phyloP scores from a whole-genome alignment of 1,140 invertebrate genomes.

The Ganaspis sp. region DNA sequence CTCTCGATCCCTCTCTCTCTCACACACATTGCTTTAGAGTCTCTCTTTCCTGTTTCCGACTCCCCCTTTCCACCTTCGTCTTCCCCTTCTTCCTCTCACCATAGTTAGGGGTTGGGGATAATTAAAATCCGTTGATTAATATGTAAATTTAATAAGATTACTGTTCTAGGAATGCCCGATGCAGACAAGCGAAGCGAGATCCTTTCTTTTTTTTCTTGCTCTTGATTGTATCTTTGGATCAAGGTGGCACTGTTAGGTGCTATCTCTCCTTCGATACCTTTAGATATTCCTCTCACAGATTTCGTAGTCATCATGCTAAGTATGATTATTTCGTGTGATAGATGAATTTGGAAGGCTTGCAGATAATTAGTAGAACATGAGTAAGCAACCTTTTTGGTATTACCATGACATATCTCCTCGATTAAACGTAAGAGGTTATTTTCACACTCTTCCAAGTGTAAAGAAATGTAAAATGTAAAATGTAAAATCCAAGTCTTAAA shows the following conservation, averaged over 20 bases:
- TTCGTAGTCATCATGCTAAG: background rate
- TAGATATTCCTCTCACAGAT: background rate
- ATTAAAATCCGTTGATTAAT: constrained; percentile 98
- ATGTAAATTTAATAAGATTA: constrained; percentile 98
- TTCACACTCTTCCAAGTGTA: too few relatives aligned
- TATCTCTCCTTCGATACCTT: constrained; percentile 13
- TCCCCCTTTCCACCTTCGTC: constrained; percentile 35
- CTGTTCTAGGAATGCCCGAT: constrained; percentile 81
- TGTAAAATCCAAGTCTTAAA: too few relatives aligned
- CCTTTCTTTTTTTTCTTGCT: background rate
- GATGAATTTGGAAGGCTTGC: constrained; percentile 3
- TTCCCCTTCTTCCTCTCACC: constrained; percentile 51
- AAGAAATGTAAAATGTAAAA: too few relatives aligned
- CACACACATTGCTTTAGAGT: constrained; percentile 20
- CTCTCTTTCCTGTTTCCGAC: constrained; percentile 32
- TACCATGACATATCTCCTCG: background rate
- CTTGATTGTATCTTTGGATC: constrained; percentile 27
- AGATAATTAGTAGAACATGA: constrained; percentile 1
- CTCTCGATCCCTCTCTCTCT: constrained; percentile 36
- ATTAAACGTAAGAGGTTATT: too few relatives aligned
- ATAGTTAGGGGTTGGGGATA: constrained; percentile 80
- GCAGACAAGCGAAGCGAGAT: constrained; percentile 51
- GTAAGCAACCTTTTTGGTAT: background rate
- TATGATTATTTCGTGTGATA: background rate
- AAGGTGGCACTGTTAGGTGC: constrained; percentile 28